A percentile compares a stretch with the other conserved stretches of the same genome.
These are phyloP conservation scores for Arrhamphus sclerolepis DNA, from an alignment of 2,797 vertebrate genomes.

Conservation along the genomic window DNA sequence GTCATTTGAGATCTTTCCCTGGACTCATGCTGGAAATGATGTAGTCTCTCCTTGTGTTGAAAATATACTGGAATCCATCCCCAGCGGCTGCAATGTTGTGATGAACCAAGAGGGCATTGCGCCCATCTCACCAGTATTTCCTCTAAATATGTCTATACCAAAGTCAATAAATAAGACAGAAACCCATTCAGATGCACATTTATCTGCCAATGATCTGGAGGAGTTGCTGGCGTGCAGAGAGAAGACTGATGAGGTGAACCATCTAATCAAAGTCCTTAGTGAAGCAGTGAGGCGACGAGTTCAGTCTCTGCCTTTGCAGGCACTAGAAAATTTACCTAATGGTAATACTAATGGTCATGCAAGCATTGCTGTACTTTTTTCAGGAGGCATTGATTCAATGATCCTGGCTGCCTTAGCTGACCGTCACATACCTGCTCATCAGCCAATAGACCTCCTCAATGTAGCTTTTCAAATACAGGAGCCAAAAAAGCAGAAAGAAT, in stretches of 20 bases:
- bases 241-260: constrained; percentile 62
- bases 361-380: constrained; percentile 89
- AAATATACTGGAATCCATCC: constrained; percentile 66
- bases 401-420: constrained; percentile 90
- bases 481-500: constrained; percentile 46
- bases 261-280: constrained; percentile 83
- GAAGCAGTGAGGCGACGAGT: constrained; percentile 85
- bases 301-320: constrained; percentile 68
- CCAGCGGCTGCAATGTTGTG: constrained; percentile 60
- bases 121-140: constrained; percentile 79
- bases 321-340: neutral
- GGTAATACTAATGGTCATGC: constrained; percentile 58
- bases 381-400: constrained; percentile 95
- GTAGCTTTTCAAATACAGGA: constrained; percentile 88
- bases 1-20: constrained; percentile 84
- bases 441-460: constrained; percentile 95
- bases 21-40: constrained; percentile 65
- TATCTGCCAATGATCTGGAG: constrained; percentile 73
- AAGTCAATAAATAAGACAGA: constrained; percentile 18
- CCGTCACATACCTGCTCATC: constrained; percentile 82
- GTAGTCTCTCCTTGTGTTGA: constrained; percentile 22
- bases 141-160: constrained; percentile 82
- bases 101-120: constrained; percentile 71
- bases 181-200: constrained; percentile 6
- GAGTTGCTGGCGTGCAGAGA: constrained; percentile 70